These are phyloP conservation scores for Pachycephala philippinensis DNA, from an alignment of 2,113 vertebrate genomes.

Conservation along the genomic window DNA sequence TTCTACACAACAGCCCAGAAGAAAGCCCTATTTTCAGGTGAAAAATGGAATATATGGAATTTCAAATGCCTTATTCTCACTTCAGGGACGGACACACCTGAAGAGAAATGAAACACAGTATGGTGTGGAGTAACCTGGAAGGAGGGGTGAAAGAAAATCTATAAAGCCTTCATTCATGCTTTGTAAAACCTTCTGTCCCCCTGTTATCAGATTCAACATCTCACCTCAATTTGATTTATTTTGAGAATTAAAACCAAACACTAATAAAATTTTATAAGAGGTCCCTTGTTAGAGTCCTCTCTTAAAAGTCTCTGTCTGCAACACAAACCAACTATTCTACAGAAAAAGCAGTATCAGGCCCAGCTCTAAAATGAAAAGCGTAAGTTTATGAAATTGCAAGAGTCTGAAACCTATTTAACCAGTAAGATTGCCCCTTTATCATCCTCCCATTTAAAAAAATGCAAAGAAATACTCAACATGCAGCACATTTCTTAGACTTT, in stretches of 20 bases:
- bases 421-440: not conserved
- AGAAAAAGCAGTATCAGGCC: not conserved
- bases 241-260: constrained; percentile 9
- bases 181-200: not conserved
- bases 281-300: not conserved
- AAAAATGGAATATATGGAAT: not conserved
- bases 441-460: not conserved
- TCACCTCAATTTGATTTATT: not conserved
- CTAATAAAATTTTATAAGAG: not conserved
- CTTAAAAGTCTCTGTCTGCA: not conserved
- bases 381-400: not conserved
- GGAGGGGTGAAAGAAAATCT: not conserved
- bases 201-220: not conserved
- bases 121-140: not conserved
- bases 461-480: not conserved
- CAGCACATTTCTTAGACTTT: not conserved
- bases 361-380: not conserved
- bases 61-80: not conserved
- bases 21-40: not conserved
- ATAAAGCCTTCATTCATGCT: constrained; percentile 9
- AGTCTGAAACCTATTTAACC: not conserved
- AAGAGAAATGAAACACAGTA: not conserved
- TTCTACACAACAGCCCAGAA: not conserved
- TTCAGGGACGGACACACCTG: not conserved
- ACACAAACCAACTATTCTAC: not conserved